These are phyloP conservation scores for Petroica traversi DNA, from an alignment of 2,113 vertebrate species.

Conservation along the genomic window DNA sequence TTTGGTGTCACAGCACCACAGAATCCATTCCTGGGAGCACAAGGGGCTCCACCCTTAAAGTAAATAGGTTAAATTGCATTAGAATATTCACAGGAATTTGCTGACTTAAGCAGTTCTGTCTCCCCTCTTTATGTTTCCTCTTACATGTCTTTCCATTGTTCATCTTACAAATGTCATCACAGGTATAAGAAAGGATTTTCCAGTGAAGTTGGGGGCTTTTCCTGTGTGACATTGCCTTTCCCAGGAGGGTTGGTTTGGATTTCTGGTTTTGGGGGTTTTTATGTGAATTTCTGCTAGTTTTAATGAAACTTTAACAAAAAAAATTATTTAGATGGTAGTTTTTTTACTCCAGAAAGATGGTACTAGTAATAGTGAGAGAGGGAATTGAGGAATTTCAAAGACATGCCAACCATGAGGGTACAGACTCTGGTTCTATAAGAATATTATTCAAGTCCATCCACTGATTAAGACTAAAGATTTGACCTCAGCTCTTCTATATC, in stretches of 20 bases:
- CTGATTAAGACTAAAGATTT: neutral
- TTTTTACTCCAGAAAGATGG: neutral
- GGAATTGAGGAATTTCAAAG: neutral
- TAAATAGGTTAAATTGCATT: neutral
- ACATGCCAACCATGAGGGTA: neutral
- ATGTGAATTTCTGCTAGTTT: neutral
- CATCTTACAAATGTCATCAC: neutral
- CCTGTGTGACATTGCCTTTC: neutral
- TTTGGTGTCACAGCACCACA: neutral
- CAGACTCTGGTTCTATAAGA: neutral
- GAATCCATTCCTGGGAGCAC: neutral
- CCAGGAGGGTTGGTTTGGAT: neutral
- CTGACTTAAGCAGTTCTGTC: neutral
- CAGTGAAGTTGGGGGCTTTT: rapidly evolving
- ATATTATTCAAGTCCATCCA: neutral
- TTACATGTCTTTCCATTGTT: neutral
- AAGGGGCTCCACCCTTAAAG: neutral
- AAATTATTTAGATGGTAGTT: neutral
- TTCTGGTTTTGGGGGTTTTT: too few relatives aligned
- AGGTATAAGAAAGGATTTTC: neutral
- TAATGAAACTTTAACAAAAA: neutral
- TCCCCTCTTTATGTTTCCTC: neutral
- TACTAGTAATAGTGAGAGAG: neutral
- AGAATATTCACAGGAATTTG: neutral
- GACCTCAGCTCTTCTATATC: neutral